phyloP scores from a whole-genome alignment of 92 coral and sea anemone genomes.

The Micromussa lordhowensis region DNA sequence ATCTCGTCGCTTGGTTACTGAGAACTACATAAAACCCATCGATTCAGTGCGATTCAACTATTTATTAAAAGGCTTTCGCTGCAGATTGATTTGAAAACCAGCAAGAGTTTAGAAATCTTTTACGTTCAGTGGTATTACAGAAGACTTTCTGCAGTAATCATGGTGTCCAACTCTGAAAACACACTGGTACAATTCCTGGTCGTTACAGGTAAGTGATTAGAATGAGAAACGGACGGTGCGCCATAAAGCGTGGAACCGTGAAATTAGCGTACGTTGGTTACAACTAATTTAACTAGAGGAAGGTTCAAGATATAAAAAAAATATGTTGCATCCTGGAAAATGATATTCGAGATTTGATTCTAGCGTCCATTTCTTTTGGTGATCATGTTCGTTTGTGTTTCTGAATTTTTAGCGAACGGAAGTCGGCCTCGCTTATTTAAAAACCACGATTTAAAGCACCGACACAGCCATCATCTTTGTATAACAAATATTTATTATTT shows the following conservation, averaged over 20 bases:
- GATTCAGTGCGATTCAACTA: neutral
- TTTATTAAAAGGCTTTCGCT: neutral
- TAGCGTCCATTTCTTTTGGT: neutral
- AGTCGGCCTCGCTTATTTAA: neutral
- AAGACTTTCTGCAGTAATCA: neutral
- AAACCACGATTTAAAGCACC: neutral
- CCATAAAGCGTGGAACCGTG: neutral
- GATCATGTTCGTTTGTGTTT: neutral
- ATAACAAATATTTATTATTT: no score
- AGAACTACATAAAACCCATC: neutral
- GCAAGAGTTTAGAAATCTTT: neutral
- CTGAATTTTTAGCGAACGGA: neutral
- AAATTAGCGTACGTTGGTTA: neutral
- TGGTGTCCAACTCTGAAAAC: neutral
- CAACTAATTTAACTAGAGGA: neutral
- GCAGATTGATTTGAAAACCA: neutral
- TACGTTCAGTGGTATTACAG: neutral
- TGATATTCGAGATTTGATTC: neutral
- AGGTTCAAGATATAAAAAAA: neutral
- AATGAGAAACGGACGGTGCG: neutral
- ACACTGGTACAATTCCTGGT: neutral
- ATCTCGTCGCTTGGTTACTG: neutral
- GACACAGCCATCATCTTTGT: neutral
- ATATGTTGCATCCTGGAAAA: neutral
- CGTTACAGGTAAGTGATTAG: neutral